phyloP scores from a whole-genome alignment of 2,888 invertebrate genomes.

The Ecdyonurus torrentis region DNA sequence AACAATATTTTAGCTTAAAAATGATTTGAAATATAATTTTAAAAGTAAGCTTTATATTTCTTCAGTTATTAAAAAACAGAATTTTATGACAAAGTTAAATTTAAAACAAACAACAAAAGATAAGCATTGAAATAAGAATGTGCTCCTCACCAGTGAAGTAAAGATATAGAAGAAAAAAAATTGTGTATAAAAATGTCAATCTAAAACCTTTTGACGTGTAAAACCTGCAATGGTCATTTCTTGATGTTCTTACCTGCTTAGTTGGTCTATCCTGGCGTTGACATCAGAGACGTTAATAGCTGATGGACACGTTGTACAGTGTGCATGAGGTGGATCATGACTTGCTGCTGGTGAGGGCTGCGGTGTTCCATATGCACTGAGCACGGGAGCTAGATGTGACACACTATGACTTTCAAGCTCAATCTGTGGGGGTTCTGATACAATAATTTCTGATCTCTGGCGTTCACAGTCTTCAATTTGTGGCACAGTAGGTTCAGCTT shows the following conservation, averaged over 20 bases:
- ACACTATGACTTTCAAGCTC: neutral
- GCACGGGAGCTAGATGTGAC: conserved; percentile 17
- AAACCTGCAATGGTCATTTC: no score
- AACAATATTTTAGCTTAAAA: no score
- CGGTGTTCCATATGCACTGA: conserved; percentile 28
- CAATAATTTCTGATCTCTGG: conserved; percentile 18
- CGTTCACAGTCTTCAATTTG: conserved; percentile 17
- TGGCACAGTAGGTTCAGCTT: neutral
- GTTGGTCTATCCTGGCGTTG: conserved; percentile 47
- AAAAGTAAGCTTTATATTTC: no score
- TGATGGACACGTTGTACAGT: neutral
- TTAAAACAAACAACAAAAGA: conserved; percentile 6
- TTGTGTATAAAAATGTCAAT: neutral
- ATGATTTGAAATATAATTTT: no score
- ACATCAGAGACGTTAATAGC: conserved; percentile 29
- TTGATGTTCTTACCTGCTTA: conserved; percentile 35
- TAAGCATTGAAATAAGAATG: neutral
- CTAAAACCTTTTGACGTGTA: no score
- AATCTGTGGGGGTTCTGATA: conserved; percentile 21
- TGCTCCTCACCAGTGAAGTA: neutral
- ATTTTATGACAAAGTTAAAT: no score
- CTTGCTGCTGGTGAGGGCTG: neutral
- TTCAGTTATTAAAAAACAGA: no score
- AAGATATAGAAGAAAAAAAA: neutral
- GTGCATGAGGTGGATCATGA: neutral